Evolutionary conservation across 2,113 vertebrate species (phyloP).

Genomic region (Nematolebias whitei): DNA sequence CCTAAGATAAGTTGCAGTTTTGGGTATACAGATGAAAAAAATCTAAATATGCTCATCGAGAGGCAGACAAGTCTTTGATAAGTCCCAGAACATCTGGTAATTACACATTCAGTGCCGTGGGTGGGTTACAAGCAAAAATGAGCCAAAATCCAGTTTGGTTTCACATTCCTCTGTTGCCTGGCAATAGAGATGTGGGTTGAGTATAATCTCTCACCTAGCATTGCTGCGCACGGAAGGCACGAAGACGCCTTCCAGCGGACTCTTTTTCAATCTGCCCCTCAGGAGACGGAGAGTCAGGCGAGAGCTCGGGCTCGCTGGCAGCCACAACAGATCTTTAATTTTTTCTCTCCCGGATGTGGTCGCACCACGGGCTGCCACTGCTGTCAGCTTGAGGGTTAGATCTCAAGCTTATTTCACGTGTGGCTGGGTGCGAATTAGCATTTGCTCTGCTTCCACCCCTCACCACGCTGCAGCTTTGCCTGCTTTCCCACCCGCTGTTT

Average conservation of each 20-base stretch:
- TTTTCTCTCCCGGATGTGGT: slow-evolving; percentile 64
- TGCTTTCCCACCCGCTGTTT: slow-evolving; percentile 42
- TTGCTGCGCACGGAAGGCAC: slow-evolving; percentile 45
- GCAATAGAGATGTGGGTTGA: slow-evolving; percentile 63
- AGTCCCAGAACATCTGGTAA: slow-evolving; percentile 71
- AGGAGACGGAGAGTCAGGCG: slow-evolving; percentile 44
- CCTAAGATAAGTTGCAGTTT: slow-evolving; percentile 4
- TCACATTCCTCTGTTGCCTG: slow-evolving; percentile 63
- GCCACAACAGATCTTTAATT: slow-evolving; percentile 69
- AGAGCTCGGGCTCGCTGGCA: slow-evolving; percentile 37
- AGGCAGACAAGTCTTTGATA: slow-evolving; percentile 62
- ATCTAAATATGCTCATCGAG: slow-evolving; percentile 45
- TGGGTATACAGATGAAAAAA: slow-evolving; percentile 30
- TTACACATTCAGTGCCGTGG: slow-evolving; percentile 64
- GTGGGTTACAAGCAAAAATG: slow-evolving; percentile 54
- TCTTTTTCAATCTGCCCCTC: slow-evolving; percentile 42
- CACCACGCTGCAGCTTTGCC: slow-evolving; percentile 34
- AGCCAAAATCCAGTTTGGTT: slow-evolving; percentile 57
- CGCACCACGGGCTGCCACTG: slow-evolving; percentile 47
- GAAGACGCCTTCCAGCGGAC: slow-evolving; percentile 43
- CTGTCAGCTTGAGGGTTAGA: slow-evolving; percentile 68
- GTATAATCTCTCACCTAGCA: slow-evolving; percentile 67
- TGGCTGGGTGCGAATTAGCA: slow-evolving; percentile 82
- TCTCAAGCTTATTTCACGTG: slow-evolving; percentile 83
- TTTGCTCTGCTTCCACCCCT: slow-evolving; percentile 67